phyloP scores from a whole-genome alignment of 2,888 invertebrate genomes.

The Abrostola tripartita region DNA sequence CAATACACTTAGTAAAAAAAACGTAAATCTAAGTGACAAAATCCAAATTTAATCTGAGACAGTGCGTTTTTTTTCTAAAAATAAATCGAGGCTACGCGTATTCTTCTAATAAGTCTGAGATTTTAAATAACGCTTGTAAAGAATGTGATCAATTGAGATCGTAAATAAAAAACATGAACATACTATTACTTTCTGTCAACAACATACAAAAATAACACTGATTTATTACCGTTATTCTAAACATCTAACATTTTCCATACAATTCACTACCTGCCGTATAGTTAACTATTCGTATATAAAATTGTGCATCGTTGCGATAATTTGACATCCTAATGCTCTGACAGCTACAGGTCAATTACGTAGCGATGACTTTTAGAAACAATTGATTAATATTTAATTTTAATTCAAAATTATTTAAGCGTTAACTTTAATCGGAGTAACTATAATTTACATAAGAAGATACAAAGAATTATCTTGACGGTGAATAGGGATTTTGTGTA shows the following conservation, averaged over 20 bases:
- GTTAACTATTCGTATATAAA: conserved; percentile 25
- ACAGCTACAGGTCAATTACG: conserved; percentile 7
- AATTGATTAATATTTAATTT: too few relatives aligned
- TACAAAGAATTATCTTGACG: too few relatives aligned
- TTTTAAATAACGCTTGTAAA: not conserved
- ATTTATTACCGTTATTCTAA: not conserved
- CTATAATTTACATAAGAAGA: too few relatives aligned
- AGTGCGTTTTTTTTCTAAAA: too few relatives aligned
- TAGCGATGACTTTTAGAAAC: not conserved
- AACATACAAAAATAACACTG: not conserved
- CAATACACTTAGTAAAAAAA: not conserved
- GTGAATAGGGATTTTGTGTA: too few relatives aligned
- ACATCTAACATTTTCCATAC: not conserved
- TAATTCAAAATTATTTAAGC: too few relatives aligned
- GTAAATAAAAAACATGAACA: too few relatives aligned
- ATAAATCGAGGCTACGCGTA: too few relatives aligned
- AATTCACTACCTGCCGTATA: conserved; percentile 2
- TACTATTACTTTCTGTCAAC: not conserved
- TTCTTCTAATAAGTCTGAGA: too few relatives aligned
- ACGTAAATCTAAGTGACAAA: too few relatives aligned
- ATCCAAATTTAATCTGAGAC: too few relatives aligned
- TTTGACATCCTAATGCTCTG: conserved; percentile 52
- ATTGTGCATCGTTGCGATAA: conserved; percentile 58
- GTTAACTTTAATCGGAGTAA: too few relatives aligned
- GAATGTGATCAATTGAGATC: not conserved